Evolutionary conservation across 2,113 vertebrate species (phyloP).

Genomic region (Hystrix brachyura): DNA sequence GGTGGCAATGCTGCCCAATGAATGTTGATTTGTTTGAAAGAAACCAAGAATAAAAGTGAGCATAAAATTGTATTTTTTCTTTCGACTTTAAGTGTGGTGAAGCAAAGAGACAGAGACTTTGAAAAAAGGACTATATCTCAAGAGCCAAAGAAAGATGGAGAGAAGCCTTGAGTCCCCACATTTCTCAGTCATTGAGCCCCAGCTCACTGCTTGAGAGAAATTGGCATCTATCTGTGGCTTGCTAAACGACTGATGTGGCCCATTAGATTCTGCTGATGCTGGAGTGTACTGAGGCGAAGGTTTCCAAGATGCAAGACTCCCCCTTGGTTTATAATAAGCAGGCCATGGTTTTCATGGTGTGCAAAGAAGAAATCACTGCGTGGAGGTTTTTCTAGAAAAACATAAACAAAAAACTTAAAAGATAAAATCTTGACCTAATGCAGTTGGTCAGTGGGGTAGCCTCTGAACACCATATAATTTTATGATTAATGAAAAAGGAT

Average conservation of each 20-base stretch:
- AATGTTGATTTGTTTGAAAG: not conserved
- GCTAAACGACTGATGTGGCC: not conserved
- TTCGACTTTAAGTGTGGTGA: not conserved
- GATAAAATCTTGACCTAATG: not conserved
- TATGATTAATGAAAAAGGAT: not conserved
- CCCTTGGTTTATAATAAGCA: not conserved
- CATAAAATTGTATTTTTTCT: not conserved
- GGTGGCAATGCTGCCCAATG: too few relatives aligned
- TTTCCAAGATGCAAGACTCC: accelerated
- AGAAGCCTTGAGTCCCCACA: not conserved
- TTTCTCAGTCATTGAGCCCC: constrained; percentile 19
- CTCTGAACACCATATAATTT: not conserved
- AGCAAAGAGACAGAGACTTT: not conserved
- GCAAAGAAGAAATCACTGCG: not conserved
- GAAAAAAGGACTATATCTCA: not conserved
- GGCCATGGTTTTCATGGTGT: accelerated
- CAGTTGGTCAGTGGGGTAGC: not conserved
- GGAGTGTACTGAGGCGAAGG: not conserved
- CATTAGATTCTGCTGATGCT: not conserved
- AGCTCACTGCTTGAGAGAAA: constrained; percentile 34
- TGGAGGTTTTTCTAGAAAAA: not conserved
- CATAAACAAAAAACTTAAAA: not conserved
- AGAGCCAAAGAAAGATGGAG: not conserved
- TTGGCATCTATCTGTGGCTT: not conserved
- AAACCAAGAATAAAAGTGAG: not conserved